Evolutionary conservation across 2,113 vertebrate species (phyloP), one percentile per base, ranked within the genome.

Genomic region (Microcebus lehilahytsara): DNA sequence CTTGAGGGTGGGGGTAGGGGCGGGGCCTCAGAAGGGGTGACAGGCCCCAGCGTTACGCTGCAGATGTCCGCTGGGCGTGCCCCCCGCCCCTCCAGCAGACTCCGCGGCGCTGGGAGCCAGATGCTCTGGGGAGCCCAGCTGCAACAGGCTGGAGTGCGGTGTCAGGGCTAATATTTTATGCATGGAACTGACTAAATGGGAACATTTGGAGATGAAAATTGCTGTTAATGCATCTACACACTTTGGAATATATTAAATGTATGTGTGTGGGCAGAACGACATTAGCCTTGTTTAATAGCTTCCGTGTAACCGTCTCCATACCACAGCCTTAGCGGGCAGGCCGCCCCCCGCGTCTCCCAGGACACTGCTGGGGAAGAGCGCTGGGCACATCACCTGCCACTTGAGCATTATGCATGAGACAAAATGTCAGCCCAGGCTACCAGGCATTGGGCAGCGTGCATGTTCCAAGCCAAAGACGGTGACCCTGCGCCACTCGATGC

Each of bases 211-310:
- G 88, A 94, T 85, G 97, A 94, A 97, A 94, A 97, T 97, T 96
- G 96, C 69, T 77, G 56, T 46, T 66, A 95, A 72, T 96, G 95
- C 96, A 96, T 77, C 74, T 91, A 91, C 89, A 85, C 91, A 95
- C 96, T 97, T 96, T 22, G 97, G 96, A 97, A 98, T 95, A 97
- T 51, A 92, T 97, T 95, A 98, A 97, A 91, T 77, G n/a, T 94
- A 86, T 20, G 14, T 34, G 10, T 1, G 6, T 16, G 13, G 9
- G 42, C 80, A 93, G 9, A 69, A 46, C 10, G 3, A 40, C 56
- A 64, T 86, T 62, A 64, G 94, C 86, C 92, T 89, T 64, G 46
- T 85, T 95, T 97, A 98, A 94, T 96, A 88, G 66, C 93, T 92
- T 56, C 94, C 53, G 58, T 80, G 72, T 78, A 97, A 96, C 64